Evolutionary conservation across 2,113 vertebrate species (phyloP).

Genomic region (Myotis lucifugus): DNA sequence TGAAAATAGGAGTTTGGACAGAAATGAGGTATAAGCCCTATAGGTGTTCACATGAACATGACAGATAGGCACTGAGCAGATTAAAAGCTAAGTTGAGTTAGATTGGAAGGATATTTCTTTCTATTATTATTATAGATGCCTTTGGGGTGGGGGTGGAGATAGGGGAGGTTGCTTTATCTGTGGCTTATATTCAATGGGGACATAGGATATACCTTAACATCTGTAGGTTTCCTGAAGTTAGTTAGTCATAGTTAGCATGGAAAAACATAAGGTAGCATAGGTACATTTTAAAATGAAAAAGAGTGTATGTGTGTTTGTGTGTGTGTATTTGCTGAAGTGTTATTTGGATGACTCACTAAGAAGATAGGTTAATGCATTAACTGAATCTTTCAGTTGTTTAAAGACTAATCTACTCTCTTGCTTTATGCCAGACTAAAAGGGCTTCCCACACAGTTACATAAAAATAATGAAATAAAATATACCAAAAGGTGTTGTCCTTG

Average conservation of each 20-base stretch:
- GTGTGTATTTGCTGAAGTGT: neutral
- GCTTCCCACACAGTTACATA: conserved; percentile 16
- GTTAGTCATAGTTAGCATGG: neutral
- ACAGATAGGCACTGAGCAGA: neutral
- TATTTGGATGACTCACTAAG: conserved; percentile 48
- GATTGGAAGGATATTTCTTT: neutral
- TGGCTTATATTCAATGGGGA: neutral
- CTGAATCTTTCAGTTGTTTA: conserved; percentile 55
- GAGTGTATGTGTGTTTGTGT: neutral
- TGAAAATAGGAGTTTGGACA: neutral
- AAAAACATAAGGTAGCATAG: neutral
- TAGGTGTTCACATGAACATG: neutral
- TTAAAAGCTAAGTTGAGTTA: neutral
- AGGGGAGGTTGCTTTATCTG: neutral
- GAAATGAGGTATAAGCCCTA: neutral
- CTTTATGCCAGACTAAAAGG: conserved; percentile 17
- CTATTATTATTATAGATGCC: neutral
- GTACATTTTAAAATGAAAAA: neutral
- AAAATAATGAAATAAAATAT: conserved; percentile 55
- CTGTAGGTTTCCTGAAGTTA: neutral
- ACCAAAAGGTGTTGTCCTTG: conserved; percentile 45
- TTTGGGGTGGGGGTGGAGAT: fast-evolving
- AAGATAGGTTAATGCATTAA: conserved; percentile 51
- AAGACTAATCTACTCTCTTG: conserved; percentile 39
- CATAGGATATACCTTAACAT: neutral